These are phyloP conservation scores for Micoletzkya japonica DNA, from an alignment of 2,888 invertebrate species.

Conservation along the genomic window DNA sequence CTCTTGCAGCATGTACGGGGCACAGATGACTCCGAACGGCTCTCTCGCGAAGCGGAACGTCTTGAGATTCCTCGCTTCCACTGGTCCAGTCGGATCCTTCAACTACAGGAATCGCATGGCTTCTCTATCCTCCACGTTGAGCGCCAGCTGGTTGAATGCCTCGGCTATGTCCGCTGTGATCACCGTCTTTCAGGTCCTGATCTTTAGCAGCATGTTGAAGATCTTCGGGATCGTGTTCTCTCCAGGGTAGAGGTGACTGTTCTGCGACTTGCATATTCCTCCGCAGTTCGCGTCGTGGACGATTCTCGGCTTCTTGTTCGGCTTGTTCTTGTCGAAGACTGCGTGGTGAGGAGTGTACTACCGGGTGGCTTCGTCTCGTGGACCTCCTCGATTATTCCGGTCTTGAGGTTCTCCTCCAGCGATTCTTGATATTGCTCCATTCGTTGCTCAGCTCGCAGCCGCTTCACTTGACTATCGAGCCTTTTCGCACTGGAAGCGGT, in stretches of 20 bases:
- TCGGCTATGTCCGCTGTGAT: conserved; percentile 43
- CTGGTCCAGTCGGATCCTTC: conserved; percentile 29
- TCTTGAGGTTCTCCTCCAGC: conserved; percentile 19
- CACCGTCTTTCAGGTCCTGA: conserved; percentile 16
- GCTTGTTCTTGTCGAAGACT: conserved; percentile 30
- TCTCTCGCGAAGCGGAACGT: conserved; percentile 35
- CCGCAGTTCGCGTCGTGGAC: conserved; percentile 35
- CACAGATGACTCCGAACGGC: conserved; percentile 37
- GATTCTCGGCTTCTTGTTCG: conserved; percentile 31
- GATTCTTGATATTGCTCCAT: background rate
- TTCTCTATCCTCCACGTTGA: conserved; percentile 34
- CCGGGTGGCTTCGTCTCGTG: background rate
- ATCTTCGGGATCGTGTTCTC: conserved; percentile 29
- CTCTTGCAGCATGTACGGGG: conserved; percentile 36
- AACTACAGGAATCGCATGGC: conserved; percentile 38
- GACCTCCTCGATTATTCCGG: conserved; percentile 30
- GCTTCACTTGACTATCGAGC: background rate
- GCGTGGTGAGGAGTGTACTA: conserved; percentile 35
- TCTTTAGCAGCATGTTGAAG: conserved; percentile 29
- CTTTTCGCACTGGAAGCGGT: background rate
- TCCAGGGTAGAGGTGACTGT: conserved; percentile 35
- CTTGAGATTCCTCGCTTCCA: conserved; percentile 31
- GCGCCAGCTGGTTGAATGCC: conserved; percentile 41
- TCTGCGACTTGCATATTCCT: conserved; percentile 30
- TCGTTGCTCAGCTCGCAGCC: background rate